These are phyloP conservation scores for Coracopsis vasa DNA, from an alignment of 2,113 vertebrate genomes.

Conservation along the genomic window DNA sequence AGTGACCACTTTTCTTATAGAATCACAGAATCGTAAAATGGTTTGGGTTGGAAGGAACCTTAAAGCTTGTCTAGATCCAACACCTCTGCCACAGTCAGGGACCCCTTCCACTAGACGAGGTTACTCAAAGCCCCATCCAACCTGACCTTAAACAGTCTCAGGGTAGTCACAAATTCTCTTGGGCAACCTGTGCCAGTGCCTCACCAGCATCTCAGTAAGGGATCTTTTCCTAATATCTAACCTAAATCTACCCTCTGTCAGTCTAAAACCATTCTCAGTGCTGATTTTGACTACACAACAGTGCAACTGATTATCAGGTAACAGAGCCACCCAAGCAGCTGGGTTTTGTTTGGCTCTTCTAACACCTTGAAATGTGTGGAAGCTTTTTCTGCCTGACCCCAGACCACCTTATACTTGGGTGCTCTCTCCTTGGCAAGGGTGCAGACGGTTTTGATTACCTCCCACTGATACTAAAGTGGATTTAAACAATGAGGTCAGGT, in stretches of 20 bases:
- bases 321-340: rapidly evolving
- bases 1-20: not conserved
- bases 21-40: not conserved
- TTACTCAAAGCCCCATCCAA: not conserved
- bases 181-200: not conserved
- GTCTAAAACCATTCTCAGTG: not conserved
- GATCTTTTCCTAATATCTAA: not conserved
- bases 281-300: no score
- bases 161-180: not conserved
- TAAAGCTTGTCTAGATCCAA: not conserved
- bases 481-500: not conserved
- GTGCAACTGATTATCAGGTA: not conserved
- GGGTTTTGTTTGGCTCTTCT: not conserved
- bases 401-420: not conserved
- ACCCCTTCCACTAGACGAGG: not conserved
- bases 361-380: not conserved
- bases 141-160: not conserved
- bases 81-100: not conserved
- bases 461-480: not conserved
- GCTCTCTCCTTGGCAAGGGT: not conserved
- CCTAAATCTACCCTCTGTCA: not conserved
- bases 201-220: not conserved
- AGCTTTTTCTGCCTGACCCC: not conserved
- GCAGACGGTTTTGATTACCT: not conserved
- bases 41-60: not conserved